phyloP scores from a whole-genome alignment of 64 coral and sea anemone genomes.

The Hydrozoanthus tunicans region DNA sequence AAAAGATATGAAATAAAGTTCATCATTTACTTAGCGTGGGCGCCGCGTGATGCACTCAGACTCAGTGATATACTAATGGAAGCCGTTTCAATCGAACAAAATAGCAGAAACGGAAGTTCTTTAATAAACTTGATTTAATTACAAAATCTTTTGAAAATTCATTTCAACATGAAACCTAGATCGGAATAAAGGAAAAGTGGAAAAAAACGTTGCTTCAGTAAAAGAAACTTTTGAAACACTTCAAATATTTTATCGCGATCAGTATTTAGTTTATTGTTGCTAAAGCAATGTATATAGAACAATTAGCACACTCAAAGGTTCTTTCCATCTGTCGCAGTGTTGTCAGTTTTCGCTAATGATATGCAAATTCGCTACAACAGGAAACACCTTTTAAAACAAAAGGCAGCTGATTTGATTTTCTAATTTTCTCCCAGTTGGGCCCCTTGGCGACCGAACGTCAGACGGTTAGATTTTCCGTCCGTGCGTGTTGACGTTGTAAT shows the following conservation, averaged over 20 bases:
- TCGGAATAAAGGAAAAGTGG: neutral
- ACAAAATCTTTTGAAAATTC: neutral
- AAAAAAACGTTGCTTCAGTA: neutral
- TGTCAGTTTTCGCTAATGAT: conserved; percentile 40
- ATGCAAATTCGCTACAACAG: conserved; percentile 50
- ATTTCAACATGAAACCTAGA: neutral
- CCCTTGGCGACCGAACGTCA: conserved; percentile 51
- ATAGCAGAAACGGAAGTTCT: conserved; percentile 1
- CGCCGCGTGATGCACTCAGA: neutral
- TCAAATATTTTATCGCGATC: neutral
- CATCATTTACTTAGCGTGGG: neutral
- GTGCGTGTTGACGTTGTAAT: conserved; percentile 35
- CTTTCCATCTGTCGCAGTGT: conserved; percentile 13
- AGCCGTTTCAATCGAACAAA: conserved; percentile 17
- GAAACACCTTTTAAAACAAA: conserved; percentile 54
- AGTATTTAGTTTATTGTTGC: neutral
- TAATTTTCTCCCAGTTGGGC: conserved; percentile 50
- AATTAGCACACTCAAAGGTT: conserved; percentile 38
- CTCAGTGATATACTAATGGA: neutral
- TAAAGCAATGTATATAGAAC: conserved; percentile 16
- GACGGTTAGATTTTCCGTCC: neutral
- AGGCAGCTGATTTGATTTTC: conserved; percentile 60
- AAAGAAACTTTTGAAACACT: conserved; percentile 1
- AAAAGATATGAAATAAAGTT: no score
- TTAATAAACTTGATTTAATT: conserved; percentile 43